Conservation (phyloP, 2,113 vertebrate species). For the Atlantisia rogersi region DNA sequence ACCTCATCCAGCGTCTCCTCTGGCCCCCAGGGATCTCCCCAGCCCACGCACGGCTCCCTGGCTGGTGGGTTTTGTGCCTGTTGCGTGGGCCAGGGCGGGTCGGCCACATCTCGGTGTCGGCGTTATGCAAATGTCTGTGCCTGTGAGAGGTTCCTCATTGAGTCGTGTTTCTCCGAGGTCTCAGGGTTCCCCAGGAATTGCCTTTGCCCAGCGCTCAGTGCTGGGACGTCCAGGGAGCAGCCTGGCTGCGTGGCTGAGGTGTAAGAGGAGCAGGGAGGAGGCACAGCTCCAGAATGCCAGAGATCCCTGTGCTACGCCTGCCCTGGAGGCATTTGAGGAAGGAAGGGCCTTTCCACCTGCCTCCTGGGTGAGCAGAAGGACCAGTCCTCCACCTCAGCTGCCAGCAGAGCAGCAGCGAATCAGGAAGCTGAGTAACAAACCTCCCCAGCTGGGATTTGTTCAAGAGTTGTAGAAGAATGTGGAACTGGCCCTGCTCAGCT, state of each 20-base stretch:
- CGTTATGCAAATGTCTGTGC: neutral
- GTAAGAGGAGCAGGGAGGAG: neutral
- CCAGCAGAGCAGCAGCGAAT: neutral
- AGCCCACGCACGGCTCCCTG: neutral
- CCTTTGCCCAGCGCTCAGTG: neutral
- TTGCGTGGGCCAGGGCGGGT: neutral
- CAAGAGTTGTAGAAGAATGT: neutral
- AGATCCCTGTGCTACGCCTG: rapidly evolving
- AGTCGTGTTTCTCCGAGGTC: neutral
- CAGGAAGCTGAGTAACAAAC: neutral
- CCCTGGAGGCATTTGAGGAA: neutral
- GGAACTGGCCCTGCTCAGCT: neutral
- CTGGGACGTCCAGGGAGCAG: neutral
- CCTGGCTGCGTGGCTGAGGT: neutral
- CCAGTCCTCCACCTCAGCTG: neutral
- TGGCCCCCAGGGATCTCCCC: neutral
- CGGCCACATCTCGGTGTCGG: neutral
- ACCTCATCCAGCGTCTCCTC: neutral
- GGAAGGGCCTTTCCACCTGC: no score
- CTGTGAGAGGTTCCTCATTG: neutral
- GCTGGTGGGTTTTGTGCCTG: neutral
- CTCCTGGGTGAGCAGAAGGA: neutral
- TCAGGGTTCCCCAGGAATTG: neutral
- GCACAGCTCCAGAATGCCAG: neutral
- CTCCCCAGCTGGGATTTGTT: neutral